Evolutionary conservation across 1,140 invertebrate genomes (phyloP), one percentile per base, ranked within the genome.

Genomic region (Amyelois transitella): DNA sequence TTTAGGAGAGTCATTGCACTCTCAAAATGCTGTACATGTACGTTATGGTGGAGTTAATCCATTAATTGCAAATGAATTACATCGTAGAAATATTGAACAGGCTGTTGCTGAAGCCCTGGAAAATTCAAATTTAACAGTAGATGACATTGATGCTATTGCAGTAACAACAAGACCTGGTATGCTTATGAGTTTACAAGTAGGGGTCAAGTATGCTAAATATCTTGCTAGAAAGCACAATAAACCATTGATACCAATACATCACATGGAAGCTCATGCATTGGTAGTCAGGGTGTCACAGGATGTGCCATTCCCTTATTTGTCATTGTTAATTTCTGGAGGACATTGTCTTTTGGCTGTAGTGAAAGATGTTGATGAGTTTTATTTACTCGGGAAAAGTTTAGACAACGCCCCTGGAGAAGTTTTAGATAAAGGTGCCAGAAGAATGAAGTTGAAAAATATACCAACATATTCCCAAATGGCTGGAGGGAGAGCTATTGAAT

Each of bases 201-300:
- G 98, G 32, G 86, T 94, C 24, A 91, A 93, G 52, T 96, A 97
- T 93, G 96, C 94, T 1, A 96, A 95, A 75, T 90, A 94, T 74
- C 75, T 99, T 19, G 92, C 93, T 19, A 89, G 89, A 61, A 84
- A 89, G 51, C 90, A 91, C 64, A 90, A 92, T 0, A 96, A 97
- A 84, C 96, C 96, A 4, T 89, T 99, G 62, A 96, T 99, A 76
- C 97, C 97, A 0, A 95, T 99, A 68, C 98, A 99, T 90, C 98
- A 99, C 68, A 99, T 99, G 98, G 94, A 99, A 91, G 98, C 98
- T 6, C 98, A 99, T 91, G 97, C 98, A n/a, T 83, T 99, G 52
- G 97, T 94, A 18, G 92, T 91, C 12, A 90, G 97, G 76, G 94
- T 98, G 69, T 87, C 88, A 67, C 54, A 84, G 55, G 55, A 62